Conservation (phyloP, 2,797 vertebrate species). For the Eutrigla gurnardus region DNA sequence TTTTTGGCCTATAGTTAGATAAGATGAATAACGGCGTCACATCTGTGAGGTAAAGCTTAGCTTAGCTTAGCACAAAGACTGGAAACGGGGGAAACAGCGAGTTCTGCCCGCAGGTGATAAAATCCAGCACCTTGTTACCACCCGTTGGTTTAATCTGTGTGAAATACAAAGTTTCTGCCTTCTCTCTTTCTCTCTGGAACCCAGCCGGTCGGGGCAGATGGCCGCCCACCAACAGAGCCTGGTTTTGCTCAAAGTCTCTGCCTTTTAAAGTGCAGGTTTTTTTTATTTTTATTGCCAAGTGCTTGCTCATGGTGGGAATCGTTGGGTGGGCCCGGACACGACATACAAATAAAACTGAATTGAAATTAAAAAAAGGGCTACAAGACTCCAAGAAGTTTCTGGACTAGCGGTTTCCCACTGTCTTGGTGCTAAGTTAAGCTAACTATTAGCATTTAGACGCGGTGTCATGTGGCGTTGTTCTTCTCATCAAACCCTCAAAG, state of each 20-base stretch:
- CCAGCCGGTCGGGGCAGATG: too few species aligned
- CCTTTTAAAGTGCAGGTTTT: not conserved
- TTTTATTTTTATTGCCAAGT: not conserved
- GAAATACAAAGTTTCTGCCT: too few species aligned
- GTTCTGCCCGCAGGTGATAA: too few species aligned
- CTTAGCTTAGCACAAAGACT: too few species aligned
- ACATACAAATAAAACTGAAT: not conserved
- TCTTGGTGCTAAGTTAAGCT: not conserved
- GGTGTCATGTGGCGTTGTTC: not conserved
- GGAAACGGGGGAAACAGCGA: too few species aligned
- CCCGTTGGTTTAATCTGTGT: too few species aligned
- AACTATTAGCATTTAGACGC: not conserved
- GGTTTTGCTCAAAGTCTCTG: not conserved
- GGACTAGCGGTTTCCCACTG: not conserved
- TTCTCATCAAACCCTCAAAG: not conserved
- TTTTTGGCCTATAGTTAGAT: not conserved
- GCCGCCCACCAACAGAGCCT: not conserved
- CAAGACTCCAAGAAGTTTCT: not conserved
- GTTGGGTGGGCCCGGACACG: fast-evolving
- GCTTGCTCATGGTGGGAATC: not conserved
- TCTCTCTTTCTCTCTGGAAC: too few species aligned
- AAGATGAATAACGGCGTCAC: not conserved
- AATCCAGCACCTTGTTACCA: too few species aligned
- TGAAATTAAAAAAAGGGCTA: not conserved
- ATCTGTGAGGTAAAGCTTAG: not conserved